A percentile compares a stretch with the other conserved stretches of the same genome.
phyloP scores from a whole-genome alignment of 2,797 vertebrate species.

The Ctenochaetus hawaiiensis region DNA sequence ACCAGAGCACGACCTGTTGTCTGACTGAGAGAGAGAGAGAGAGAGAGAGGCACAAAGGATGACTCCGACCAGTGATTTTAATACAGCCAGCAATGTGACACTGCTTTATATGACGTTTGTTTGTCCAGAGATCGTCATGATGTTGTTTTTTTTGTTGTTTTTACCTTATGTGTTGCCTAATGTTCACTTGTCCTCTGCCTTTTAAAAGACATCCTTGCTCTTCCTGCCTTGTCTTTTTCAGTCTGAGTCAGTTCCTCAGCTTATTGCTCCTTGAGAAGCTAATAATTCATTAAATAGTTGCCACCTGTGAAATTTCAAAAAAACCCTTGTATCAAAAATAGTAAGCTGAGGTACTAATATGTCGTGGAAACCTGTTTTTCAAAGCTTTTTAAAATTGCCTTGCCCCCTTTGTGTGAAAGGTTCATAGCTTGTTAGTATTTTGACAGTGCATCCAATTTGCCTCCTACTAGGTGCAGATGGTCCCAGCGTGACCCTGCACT shows the following conservation, averaged over 20 bases:
- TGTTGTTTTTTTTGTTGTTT: constrained; percentile 22
- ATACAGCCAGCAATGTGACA: constrained; percentile 9
- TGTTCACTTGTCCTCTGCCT: constrained; percentile 37
- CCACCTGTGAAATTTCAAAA: neutral
- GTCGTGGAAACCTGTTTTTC: neutral
- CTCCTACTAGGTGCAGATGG: constrained; percentile 55
- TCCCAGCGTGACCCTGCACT: constrained; percentile 56
- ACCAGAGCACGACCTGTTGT: constrained; percentile 48
- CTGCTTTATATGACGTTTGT: constrained; percentile 34
- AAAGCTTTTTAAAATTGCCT: neutral
- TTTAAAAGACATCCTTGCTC: constrained; percentile 12
- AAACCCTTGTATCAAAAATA: neutral
- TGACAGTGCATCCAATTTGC: constrained; percentile 38
- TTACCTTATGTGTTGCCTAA: constrained; percentile 35
- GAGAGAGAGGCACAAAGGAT: constrained; percentile 30
- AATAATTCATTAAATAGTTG: neutral
- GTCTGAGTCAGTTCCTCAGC: constrained; percentile 12
- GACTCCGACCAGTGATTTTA: constrained; percentile 22
- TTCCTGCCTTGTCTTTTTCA: constrained; percentile 29
- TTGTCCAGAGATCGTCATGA: constrained; percentile 34
- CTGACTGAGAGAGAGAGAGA: constrained; percentile 52
- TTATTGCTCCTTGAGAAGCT: neutral
- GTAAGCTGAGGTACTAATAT: neutral
- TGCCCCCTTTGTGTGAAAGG: constrained; percentile 12
- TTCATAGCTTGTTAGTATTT: constrained; percentile 32